Conservation (phyloP, 2,113 vertebrate species). For the Oreocharis arfaki region DNA sequence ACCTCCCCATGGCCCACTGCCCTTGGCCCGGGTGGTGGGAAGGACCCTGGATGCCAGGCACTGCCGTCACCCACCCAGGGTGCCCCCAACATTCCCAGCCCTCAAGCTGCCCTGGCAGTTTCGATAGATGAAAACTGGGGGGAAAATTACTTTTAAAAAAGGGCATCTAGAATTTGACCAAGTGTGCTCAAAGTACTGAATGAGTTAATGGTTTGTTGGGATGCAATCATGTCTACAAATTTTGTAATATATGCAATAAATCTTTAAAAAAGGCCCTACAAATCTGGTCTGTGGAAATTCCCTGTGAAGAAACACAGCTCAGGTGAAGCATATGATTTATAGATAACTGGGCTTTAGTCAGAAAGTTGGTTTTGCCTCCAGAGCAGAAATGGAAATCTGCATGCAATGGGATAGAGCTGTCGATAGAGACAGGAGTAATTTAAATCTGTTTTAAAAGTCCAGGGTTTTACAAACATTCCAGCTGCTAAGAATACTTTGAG, state of each 20-base stretch:
- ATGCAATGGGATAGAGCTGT: background rate
- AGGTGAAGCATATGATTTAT: background rate
- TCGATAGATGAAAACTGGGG: accelerated
- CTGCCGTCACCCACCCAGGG: background rate
- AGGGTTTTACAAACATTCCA: background rate
- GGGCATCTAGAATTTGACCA: background rate
- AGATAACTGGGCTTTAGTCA: background rate
- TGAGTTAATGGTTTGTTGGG: background rate
- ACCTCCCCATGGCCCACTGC: background rate
- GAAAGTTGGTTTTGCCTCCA: background rate
- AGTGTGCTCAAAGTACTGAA: background rate
- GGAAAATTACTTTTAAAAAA: background rate
- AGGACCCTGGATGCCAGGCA: background rate
- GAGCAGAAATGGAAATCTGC: background rate
- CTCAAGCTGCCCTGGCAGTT: accelerated
- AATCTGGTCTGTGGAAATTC: background rate
- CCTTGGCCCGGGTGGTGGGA: background rate
- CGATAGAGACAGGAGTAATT: background rate
- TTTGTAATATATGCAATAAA: background rate
- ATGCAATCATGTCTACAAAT: background rate
- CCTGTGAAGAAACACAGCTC: background rate
- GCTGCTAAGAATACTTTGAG: background rate
- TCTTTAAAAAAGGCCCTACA: background rate
- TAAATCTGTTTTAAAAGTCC: background rate
- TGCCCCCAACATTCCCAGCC: accelerated